These are phyloP conservation scores for Pica pica DNA, from an alignment of 2,113 vertebrate genomes.

Conservation along the genomic window DNA sequence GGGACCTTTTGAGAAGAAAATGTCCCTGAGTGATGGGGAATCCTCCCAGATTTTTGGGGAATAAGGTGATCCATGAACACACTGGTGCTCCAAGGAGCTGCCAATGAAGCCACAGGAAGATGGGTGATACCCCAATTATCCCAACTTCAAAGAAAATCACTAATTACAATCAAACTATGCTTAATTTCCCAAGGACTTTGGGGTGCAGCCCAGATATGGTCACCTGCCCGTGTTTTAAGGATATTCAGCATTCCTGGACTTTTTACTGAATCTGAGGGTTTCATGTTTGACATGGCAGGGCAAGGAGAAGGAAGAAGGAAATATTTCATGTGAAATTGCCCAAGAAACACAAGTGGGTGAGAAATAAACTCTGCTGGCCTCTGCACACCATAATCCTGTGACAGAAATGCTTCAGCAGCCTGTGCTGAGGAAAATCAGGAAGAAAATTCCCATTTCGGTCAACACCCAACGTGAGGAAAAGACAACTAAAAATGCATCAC, in stretches of 20 bases:
- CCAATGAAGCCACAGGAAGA: neutral
- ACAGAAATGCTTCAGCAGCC: neutral
- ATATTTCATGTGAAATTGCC: neutral
- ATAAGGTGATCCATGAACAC: accelerated
- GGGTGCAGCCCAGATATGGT: neutral
- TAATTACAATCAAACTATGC: neutral
- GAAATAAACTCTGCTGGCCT: neutral
- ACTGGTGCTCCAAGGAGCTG: neutral
- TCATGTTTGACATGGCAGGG: neutral
- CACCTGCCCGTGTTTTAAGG: neutral
- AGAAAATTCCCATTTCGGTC: neutral
- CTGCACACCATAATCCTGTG: neutral
- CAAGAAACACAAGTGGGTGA: neutral
- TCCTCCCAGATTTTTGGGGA: neutral
- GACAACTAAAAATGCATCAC: neutral
- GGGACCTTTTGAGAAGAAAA: neutral
- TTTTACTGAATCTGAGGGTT: neutral
- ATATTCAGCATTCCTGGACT: neutral
- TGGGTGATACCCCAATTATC: neutral
- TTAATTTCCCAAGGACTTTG: neutral
- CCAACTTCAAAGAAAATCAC: neutral
- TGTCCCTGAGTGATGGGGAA: neutral
- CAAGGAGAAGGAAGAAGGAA: neutral
- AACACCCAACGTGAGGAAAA: neutral
- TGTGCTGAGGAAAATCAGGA: neutral